phyloP scores from a whole-genome alignment of 1,140 invertebrate species.

The Pseudoatta argentina region DNA sequence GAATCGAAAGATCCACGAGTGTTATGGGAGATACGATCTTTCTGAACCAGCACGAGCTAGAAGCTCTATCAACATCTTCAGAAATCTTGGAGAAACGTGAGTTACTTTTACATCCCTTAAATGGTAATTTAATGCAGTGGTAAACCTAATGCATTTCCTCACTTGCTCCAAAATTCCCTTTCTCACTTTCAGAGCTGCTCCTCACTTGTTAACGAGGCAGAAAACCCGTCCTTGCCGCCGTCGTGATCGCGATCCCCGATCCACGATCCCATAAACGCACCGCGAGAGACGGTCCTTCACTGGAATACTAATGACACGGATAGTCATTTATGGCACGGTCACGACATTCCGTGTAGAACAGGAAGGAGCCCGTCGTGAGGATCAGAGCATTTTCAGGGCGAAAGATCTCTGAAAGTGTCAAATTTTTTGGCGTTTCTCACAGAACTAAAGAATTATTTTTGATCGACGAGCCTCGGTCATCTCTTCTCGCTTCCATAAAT shows the following conservation, averaged over 20 bases:
- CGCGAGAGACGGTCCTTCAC: constrained; percentile 27
- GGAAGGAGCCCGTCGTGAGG: constrained; percentile 21
- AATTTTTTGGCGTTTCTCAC: neutral
- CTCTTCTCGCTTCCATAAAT: constrained; percentile 6
- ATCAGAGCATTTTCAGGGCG: neutral
- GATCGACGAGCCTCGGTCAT: neutral
- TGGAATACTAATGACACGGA: constrained; percentile 49
- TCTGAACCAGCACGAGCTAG: neutral
- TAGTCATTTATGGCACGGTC: constrained; percentile 36
- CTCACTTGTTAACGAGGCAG: neutral
- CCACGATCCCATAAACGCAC: constrained; percentile 50
- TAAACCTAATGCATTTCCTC: neutral
- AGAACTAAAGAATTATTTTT: neutral
- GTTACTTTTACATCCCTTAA: constrained; percentile 3
- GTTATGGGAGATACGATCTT: neutral
- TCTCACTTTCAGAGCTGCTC: constrained; percentile 13
- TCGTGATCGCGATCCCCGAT: neutral
- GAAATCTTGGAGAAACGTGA: neutral
- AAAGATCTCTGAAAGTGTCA: neutral
- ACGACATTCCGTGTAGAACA: constrained; percentile 27
- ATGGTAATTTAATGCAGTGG: neutral
- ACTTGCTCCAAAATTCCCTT: constrained; percentile 3
- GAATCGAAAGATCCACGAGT: neutral
- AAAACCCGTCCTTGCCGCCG: constrained; percentile 29
- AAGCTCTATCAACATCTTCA: no score